Evolutionary conservation across 2,888 invertebrate species (phyloP), one percentile per base, ranked within the genome.

Genomic region (Microplitis manilae): DNA sequence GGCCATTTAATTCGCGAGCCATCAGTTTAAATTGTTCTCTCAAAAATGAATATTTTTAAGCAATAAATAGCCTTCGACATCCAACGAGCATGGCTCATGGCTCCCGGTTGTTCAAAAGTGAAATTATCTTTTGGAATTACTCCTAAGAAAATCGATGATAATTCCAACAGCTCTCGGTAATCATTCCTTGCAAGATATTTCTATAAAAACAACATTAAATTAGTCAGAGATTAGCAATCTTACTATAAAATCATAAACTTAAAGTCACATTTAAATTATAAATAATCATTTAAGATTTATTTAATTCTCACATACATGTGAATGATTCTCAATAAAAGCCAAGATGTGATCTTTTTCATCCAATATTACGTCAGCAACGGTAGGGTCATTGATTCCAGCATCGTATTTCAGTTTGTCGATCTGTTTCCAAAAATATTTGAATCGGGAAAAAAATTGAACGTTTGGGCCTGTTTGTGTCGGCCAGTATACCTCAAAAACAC

Each of bases 31-130:
- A 85, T 60, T 85, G 77, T 4, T 77, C 65, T 65, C 80, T 75
- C n/a, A 72, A 85, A 85, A 38, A 86, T 68, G 70, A 75, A 41
- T 41, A 2, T 41, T 41, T 41, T 41, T 41, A 41, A 41, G 41
- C 41, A 41, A 41, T 41, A 85, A 68, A 85, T 82, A 6, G 82
- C 84, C 76, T 85, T 85, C 0, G 83, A 67, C 83, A 86, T 83
- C 83, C 84, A 87, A 30, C 84, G 68, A 13, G 85, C 84, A 77
- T 84, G 83, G 40, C 83, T 84, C 60, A 83, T 75, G 17, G 84
- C 81, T 75, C 84, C 85, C 40, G 81, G 81, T 69, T 30, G 64
- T 30, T 75, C 75, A 68, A 81, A 81, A 41, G n/a, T 64, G 30
- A 68, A 61, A 1, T 69, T 70, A 20, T 64, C 17, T 13, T 68